phyloP scores from a whole-genome alignment of 23 tunicate species.

The Trididemnum nubilum region DNA sequence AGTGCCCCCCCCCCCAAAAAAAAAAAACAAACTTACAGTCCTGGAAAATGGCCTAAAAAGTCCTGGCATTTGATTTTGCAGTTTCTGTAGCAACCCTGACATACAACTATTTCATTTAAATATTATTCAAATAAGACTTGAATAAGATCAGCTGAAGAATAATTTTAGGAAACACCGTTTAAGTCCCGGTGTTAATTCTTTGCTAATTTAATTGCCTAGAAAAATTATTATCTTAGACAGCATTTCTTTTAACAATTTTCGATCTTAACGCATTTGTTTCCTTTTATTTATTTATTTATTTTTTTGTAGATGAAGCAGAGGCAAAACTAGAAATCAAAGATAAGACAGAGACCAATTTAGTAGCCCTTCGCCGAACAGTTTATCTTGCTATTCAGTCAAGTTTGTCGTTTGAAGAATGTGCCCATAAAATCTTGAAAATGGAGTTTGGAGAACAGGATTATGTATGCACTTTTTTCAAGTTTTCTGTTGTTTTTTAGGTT shows the following conservation, averaged over 20 bases:
- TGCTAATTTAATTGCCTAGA: too few relatives aligned
- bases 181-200: too few relatives aligned
- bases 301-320: conserved; percentile 21
- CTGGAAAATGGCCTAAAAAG: too few relatives aligned
- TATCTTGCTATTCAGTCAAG: conserved; percentile 96
- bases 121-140: too few relatives aligned
- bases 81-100: too few relatives aligned
- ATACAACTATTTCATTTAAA: too few relatives aligned
- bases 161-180: too few relatives aligned
- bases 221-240: too few relatives aligned
- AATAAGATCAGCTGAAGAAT: too few relatives aligned
- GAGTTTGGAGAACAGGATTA: conserved; percentile 93
- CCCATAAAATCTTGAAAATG: conserved; percentile 92
- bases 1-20: too few relatives aligned
- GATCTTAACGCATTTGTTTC: not conserved
- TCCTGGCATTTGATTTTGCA: too few relatives aligned
- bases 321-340: conserved; percentile 72
- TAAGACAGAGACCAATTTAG: conserved; percentile 80
- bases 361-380: conserved; percentile 78
- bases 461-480: conserved; percentile 38
- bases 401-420: conserved; percentile 95
- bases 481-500: not conserved
- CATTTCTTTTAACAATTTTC: not conserved
- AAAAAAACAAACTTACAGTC: too few relatives aligned
- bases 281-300: not conserved